These are phyloP conservation scores for Craterocephalus amniculus DNA, from an alignment of 2,797 vertebrate species.

Conservation along the genomic window DNA sequence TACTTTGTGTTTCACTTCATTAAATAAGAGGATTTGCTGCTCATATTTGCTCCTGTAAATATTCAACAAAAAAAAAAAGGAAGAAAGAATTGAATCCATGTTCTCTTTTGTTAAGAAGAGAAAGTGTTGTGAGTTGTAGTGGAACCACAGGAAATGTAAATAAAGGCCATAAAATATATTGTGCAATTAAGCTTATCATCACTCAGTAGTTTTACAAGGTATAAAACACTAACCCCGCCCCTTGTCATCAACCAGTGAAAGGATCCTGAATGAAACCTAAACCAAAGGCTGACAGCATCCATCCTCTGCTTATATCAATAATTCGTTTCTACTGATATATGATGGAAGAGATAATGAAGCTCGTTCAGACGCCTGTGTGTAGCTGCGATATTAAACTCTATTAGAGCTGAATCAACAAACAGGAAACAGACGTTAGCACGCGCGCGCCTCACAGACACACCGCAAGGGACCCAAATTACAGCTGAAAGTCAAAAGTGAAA, in stretches of 20 bases:
- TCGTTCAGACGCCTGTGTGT: not conserved
- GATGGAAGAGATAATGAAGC: slow-evolving; percentile 12
- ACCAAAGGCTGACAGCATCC: slow-evolving; percentile 22
- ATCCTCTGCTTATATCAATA: not conserved
- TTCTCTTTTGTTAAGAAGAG: no score
- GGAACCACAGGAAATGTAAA: not conserved
- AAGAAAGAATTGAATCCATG: no score
- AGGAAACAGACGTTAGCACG: slow-evolving; percentile 47
- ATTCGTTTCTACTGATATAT: slow-evolving; percentile 17
- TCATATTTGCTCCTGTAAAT: no score
- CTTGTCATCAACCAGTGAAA: slow-evolving; percentile 14
- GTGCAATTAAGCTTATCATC: not conserved
- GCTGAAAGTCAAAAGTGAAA: slow-evolving; percentile 50
- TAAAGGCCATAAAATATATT: not conserved
- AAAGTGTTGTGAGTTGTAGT: not conserved
- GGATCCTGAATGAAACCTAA: slow-evolving; percentile 4
- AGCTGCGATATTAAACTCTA: slow-evolving; percentile 11
- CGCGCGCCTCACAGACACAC: not conserved
- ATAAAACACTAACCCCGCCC: not conserved
- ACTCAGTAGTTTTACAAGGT: not conserved
- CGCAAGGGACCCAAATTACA: slow-evolving; percentile 5
- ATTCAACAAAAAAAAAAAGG: no score
- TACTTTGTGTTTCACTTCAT: no score
- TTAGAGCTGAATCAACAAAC: slow-evolving; percentile 32
- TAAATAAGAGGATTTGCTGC: no score